A percentile compares a stretch with the other conserved stretches of the same genome.
These are phyloP conservation scores for Pipa parva DNA, from an alignment of 2,113 vertebrate species.

Conservation along the genomic window DNA sequence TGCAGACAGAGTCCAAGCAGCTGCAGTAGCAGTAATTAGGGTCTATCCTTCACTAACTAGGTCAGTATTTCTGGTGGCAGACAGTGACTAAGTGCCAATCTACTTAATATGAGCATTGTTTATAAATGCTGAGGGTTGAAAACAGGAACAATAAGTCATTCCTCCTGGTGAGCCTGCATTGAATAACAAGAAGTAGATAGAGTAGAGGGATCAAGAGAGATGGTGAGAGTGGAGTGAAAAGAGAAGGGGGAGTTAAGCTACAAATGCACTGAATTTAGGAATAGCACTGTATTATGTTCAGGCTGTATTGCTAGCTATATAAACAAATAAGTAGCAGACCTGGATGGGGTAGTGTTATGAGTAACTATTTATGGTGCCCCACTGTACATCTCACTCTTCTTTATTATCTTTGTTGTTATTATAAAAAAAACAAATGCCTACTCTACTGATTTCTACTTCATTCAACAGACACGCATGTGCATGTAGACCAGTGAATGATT, in stretches of 20 bases:
- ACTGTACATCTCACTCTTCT: too few relatives aligned
- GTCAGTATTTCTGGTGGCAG: constrained; percentile 42
- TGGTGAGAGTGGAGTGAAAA: not conserved
- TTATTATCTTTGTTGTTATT: too few relatives aligned
- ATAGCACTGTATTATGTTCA: not conserved
- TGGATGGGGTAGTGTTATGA: not conserved
- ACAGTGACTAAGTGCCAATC: constrained; percentile 44
- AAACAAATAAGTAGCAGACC: not conserved
- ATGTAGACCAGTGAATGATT: too few relatives aligned
- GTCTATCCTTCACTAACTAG: constrained; percentile 42
- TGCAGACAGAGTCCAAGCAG: constrained; percentile 37
- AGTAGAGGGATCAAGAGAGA: constrained; percentile 17
- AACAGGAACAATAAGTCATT: constrained; percentile 41
- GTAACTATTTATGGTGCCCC: too few relatives aligned
- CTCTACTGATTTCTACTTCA: too few relatives aligned
- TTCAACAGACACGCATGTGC: too few relatives aligned
- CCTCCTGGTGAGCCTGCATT: constrained; percentile 29
- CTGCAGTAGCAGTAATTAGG: constrained; percentile 41
- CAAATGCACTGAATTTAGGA: not conserved
- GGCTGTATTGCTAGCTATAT: not conserved
- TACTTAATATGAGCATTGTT: constrained; percentile 43
- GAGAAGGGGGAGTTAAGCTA: not conserved
- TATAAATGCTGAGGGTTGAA: constrained; percentile 43
- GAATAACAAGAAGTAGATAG: constrained; percentile 35
- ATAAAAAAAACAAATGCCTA: too few relatives aligned